These are phyloP conservation scores for Helogale parvula DNA, from an alignment of 2,113 vertebrate species.

Conservation along the genomic window DNA sequence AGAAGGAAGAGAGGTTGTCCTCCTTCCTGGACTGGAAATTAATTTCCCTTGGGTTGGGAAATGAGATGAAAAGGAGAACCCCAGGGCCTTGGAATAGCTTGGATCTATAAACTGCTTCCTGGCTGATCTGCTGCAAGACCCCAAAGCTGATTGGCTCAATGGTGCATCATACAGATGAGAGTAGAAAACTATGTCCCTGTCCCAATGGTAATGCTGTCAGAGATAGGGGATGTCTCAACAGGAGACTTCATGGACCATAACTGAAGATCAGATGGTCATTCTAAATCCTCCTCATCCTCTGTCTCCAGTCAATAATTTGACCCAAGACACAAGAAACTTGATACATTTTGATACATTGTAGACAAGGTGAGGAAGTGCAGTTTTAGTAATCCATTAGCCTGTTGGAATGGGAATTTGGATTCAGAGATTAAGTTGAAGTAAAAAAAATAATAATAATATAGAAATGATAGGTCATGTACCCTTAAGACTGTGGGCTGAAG, in stretches of 20 bases:
- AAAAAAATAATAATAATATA: not conserved
- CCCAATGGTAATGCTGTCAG: not conserved
- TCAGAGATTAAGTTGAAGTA: conserved; percentile 25
- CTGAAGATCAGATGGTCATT: not conserved
- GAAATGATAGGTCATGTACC: not conserved
- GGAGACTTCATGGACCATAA: not conserved
- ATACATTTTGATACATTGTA: not conserved
- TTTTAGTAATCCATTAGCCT: not conserved
- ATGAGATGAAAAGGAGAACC: not conserved
- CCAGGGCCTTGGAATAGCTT: not conserved
- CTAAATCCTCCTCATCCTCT: not conserved
- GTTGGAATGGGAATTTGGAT: not conserved
- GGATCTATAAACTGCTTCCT: not conserved
- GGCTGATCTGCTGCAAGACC: not conserved
- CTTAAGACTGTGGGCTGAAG: not conserved
- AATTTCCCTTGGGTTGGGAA: not conserved
- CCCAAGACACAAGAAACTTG: not conserved
- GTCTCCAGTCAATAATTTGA: not conserved
- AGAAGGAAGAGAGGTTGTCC: not conserved
- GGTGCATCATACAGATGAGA: not conserved
- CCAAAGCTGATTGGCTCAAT: not conserved
- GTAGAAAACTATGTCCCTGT: not conserved
- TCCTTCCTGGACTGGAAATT: not conserved
- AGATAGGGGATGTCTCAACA: not conserved
- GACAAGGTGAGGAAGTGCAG: not conserved